phyloP scores from a whole-genome alignment of 2,888 invertebrate species.

The Amaurobius ferox region DNA sequence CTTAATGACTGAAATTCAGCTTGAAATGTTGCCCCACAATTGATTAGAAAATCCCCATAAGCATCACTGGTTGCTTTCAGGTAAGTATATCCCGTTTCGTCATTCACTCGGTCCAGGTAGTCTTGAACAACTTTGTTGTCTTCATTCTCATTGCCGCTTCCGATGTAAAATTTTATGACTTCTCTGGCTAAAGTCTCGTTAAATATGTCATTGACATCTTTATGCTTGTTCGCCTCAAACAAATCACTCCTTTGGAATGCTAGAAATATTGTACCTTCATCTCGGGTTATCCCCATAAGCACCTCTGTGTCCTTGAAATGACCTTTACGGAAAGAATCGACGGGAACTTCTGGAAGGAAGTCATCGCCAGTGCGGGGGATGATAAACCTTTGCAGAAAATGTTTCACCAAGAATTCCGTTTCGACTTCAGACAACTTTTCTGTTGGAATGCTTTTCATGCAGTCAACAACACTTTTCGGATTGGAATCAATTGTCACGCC shows the following conservation, averaged over 20 bases:
- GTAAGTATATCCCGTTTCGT: neutral
- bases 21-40: slow-evolving; percentile 24
- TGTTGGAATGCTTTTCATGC: slow-evolving; percentile 69
- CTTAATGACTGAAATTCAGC: slow-evolving; percentile 23
- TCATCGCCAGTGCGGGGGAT: slow-evolving; percentile 41
- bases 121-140: neutral
- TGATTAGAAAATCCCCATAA: slow-evolving; percentile 47
- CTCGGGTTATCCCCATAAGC: slow-evolving; percentile 34
- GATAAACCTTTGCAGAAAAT: slow-evolving; percentile 74
- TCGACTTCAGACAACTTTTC: slow-evolving; percentile 57
- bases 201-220: neutral
- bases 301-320: slow-evolving; percentile 40
- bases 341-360: slow-evolving; percentile 47
- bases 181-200: neutral
- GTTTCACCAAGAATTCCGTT: slow-evolving; percentile 68
- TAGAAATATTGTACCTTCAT: slow-evolving; percentile 62
- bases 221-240: neutral
- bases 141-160: neutral
- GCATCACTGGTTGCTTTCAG: neutral
- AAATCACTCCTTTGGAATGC: neutral
- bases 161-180: neutral
- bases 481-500: neutral
- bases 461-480: slow-evolving; percentile 42
- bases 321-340: slow-evolving; percentile 22
- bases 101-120: neutral